phyloP scores from a whole-genome alignment of 2,797 vertebrate species.

The Sitta carolinensis region DNA sequence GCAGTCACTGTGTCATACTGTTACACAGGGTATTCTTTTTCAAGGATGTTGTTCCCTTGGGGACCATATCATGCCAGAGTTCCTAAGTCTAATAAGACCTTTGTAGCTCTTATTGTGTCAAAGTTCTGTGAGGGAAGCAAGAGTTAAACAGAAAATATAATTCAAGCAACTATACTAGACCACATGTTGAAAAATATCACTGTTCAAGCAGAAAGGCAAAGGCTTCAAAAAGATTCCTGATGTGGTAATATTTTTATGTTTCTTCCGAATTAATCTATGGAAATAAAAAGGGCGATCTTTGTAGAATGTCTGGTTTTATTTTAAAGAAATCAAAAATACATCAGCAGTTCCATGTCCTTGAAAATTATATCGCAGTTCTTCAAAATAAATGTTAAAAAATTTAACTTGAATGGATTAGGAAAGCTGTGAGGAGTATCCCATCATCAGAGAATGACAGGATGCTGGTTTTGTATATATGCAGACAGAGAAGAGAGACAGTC shows the following conservation, averaged over 20 bases:
- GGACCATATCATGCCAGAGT: constrained; percentile 97
- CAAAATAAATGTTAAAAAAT: background rate
- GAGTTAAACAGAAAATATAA: constrained; percentile 87
- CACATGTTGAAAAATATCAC: constrained; percentile 87
- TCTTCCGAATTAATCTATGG: constrained; percentile 4
- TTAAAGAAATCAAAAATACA: constrained; percentile 18
- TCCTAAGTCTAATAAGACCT: constrained; percentile 89
- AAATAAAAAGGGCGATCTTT: constrained; percentile 2
- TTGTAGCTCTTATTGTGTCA: constrained; percentile 88
- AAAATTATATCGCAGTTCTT: constrained; percentile 6
- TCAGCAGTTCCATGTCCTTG: background rate
- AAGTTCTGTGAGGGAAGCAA: constrained; percentile 83
- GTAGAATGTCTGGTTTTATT: constrained; percentile 1
- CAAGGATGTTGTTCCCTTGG: constrained; percentile 95
- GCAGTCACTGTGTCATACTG: constrained; percentile 93
- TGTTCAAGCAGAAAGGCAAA: constrained; percentile 83
- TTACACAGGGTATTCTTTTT: constrained; percentile 99
- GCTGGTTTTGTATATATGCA: background rate
- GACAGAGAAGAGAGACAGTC: background rate
- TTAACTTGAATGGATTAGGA: background rate
- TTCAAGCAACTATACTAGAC: constrained; percentile 82
- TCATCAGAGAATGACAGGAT: background rate
- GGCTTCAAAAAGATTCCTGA: constrained; percentile 78
- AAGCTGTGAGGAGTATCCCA: background rate
- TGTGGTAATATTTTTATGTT: constrained; percentile 47